Conservation (phyloP, 2,888 invertebrate genomes). For the Oxyscelio sp. region DNA sequence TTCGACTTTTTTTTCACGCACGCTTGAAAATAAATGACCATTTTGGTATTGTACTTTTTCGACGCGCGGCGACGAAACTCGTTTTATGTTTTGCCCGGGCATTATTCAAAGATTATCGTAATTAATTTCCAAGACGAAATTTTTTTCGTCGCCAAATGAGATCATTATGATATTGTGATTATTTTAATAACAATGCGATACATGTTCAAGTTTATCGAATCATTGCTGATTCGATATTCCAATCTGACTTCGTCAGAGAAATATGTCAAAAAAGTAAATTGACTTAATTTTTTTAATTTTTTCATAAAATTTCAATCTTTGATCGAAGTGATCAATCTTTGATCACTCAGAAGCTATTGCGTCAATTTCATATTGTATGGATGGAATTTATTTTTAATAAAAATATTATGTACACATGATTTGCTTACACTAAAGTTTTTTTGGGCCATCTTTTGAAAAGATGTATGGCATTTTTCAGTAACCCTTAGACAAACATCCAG, state of each 20-base stretch:
- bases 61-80: too few species aligned
- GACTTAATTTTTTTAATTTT: constrained; percentile 28
- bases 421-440: too few species aligned
- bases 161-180: neutral
- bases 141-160: neutral
- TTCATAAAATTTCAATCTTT: constrained; percentile 29
- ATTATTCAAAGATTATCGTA: neutral
- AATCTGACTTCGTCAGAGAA: constrained; percentile 27
- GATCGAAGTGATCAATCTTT: constrained; percentile 38
- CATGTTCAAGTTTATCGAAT: too few species aligned
- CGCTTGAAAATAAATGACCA: neutral
- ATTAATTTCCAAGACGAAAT: neutral
- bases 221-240: too few species aligned
- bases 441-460: constrained; percentile 38
- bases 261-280: constrained; percentile 29
- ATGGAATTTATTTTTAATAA: too few species aligned
- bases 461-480: constrained; percentile 37
- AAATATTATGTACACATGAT: too few species aligned
- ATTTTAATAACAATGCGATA: neutral
- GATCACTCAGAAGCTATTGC: constrained; percentile 31
- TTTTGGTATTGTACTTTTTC: too few species aligned
- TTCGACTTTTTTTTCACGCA: neutral
- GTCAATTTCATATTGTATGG: constrained; percentile 28
- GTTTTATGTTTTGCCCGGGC: neutral
- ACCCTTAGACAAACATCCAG: constrained; percentile 36